Base-by-base conservation (phyloP, 2,888 invertebrate genomes). In the Gonocerus acuteangulatus region DNA sequence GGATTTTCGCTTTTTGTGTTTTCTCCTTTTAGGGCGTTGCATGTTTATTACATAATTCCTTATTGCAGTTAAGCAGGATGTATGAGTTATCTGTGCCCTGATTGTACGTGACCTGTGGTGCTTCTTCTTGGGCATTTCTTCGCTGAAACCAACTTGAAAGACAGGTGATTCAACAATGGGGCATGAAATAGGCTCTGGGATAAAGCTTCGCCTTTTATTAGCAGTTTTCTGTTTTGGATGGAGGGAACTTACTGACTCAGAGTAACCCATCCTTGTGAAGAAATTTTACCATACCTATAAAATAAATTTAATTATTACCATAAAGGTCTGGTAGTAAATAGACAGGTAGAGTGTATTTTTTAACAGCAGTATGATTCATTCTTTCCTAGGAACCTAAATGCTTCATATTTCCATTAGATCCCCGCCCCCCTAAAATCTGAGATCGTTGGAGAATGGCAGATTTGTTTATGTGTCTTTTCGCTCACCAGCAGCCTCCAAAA, bases 11-110 rank as follows among this genome's bases (percentile, higher is more conserved):
- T 3, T 1, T 6, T n/a, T 13, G 9, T 7, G 22, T n/a, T 45
- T 47, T 34, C 11, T 32, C 1, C 7, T 13, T 7, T 34, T 57
- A 1, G 45, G 18, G 2, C 21, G 1, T 2, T 45, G 44, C 45
- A 57, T 27, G 15, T 16, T 45, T 1, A 36, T 42, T 1, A 57
- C 47, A 11, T 47, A 57, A 16, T 47, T 47, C 45, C 47, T 23
- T 1, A 57, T 45, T 3, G 57, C 57, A 18, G 44, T 57, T 1
- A 57, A 36, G 13, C 44, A 45, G 11, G 57, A 57, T 4, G 57
- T 57, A 39, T 57, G 57, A 9, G 57, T 57, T 7, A 57, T 27
- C 15, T 39, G n/a, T 15, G 39, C 39, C 4, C 39, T 6, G 39
- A 21, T 2, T n/a, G 47, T 22, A 18, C 34, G 1, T n/a, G 47